Evolutionary conservation across 2,888 invertebrate species (phyloP).

Genomic region (Pteria penguin): DNA sequence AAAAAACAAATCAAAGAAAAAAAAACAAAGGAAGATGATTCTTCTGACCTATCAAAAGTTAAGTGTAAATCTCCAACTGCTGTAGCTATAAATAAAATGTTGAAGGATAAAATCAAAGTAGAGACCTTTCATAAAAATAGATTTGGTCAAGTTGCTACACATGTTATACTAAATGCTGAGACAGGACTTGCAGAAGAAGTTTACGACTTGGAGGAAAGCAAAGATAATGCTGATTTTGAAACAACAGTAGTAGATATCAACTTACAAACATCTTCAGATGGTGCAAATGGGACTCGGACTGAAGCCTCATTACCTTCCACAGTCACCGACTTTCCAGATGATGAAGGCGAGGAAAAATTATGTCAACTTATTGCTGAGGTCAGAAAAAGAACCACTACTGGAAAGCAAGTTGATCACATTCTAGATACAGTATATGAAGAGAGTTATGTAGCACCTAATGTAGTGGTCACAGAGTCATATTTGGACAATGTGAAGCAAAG

Average conservation of each 20-base stretch:
- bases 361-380: not conserved
- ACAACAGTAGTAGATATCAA: not conserved
- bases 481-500: not conserved
- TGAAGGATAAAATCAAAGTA: slow-evolving; percentile 4
- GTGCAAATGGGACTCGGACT: not conserved
- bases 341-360: too few relatives aligned
- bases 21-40: not conserved
- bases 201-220: not conserved
- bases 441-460: not conserved
- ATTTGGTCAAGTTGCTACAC: not conserved
- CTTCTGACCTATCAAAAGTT: not conserved
- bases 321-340: too few relatives aligned
- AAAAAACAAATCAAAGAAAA: slow-evolving; percentile 1
- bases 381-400: not conserved
- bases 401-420: not conserved
- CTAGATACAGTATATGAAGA: not conserved
- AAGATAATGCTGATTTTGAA: not conserved
- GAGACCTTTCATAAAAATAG: slow-evolving; percentile 13
- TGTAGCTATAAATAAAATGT: not conserved
- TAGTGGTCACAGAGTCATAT: not conserved
- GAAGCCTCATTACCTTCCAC: not conserved
- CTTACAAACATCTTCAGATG: not conserved
- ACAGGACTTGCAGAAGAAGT: not conserved
- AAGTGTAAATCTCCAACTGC: not conserved
- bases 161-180: not conserved